Conservation (phyloP, 2,113 vertebrate genomes). For the Rhegmatorhina hoffmannsi region DNA sequence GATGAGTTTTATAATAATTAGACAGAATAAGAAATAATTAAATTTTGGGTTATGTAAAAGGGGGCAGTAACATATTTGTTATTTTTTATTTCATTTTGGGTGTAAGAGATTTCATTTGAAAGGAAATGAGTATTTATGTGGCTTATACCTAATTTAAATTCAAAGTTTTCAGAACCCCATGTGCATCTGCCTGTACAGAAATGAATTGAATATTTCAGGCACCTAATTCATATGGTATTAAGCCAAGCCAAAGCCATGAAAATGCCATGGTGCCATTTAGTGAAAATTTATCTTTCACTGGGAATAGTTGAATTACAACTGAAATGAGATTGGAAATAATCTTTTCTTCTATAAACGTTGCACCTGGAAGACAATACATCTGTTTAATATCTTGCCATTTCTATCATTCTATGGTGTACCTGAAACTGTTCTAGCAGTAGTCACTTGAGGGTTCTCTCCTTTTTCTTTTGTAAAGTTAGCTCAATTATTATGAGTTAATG, state of each 20-base stretch:
- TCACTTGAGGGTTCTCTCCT: background rate
- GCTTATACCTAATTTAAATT: slow-evolving; percentile 7
- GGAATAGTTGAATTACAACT: slow-evolving; percentile 50
- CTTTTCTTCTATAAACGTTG: slow-evolving; percentile 55
- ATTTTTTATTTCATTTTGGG: background rate
- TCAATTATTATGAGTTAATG: background rate
- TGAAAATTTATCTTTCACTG: slow-evolving; percentile 63
- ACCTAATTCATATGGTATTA: slow-evolving; percentile 31
- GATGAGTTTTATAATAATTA: background rate
- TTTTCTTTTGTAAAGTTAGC: background rate
- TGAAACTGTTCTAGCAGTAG: background rate
- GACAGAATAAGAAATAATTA: background rate
- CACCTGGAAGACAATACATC: slow-evolving; percentile 54
- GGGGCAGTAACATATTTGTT: background rate
- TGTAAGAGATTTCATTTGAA: background rate
- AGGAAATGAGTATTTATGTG: background rate
- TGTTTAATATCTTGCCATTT: slow-evolving; percentile 51
- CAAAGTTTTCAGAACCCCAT: background rate
- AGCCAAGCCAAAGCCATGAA: slow-evolving; percentile 53
- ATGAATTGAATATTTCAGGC: slow-evolving; percentile 9
- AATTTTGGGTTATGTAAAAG: background rate
- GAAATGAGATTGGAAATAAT: slow-evolving; percentile 62
- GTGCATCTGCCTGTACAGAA: background rate
- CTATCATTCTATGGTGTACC: background rate
- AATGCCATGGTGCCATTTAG: slow-evolving; percentile 51